These are phyloP conservation scores for Sander lucioperca DNA, from an alignment of 2,113 vertebrate species.

Conservation along the genomic window DNA sequence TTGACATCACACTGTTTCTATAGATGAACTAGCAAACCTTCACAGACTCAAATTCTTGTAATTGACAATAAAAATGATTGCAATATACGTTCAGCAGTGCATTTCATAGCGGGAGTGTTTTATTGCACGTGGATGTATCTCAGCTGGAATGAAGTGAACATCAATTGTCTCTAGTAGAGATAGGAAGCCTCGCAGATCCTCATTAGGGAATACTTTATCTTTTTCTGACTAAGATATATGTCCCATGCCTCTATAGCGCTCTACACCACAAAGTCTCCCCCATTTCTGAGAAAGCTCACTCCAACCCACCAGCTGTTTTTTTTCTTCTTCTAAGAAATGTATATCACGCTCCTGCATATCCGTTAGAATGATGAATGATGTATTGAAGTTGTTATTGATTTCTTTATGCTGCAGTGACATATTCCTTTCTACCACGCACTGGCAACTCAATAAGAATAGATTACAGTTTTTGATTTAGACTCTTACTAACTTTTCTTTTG, in stretches of 20 bases:
- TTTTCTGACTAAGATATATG: slow-evolving; percentile 60
- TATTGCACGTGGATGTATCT: slow-evolving; percentile 31
- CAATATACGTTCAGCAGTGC: background rate
- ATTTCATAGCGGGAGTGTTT: slow-evolving; percentile 28
- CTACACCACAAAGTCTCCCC: background rate
- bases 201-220: slow-evolving; percentile 62
- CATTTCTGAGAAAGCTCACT: slow-evolving; percentile 37
- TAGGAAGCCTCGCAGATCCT: slow-evolving; percentile 47
- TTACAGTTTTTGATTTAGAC: slow-evolving; percentile 19
- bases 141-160: slow-evolving; percentile 34
- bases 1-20: background rate
- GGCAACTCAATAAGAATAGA: slow-evolving; percentile 23
- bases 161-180: slow-evolving; percentile 53
- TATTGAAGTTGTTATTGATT: slow-evolving; percentile 46
- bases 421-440: slow-evolving; percentile 25
- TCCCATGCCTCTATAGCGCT: slow-evolving; percentile 17
- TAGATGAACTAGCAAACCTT: background rate
- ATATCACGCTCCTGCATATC: slow-evolving; percentile 23
- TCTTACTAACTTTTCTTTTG: slow-evolving; percentile 17
- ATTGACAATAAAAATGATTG: slow-evolving; percentile 17
- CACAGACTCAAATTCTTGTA: background rate
- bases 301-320: background rate
- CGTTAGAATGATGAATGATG: slow-evolving; percentile 37
- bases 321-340: slow-evolving; percentile 10
- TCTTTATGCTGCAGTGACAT: slow-evolving; percentile 36